Conservation (phyloP, 2,888 invertebrate species). For the Salticus scenicus region DNA sequence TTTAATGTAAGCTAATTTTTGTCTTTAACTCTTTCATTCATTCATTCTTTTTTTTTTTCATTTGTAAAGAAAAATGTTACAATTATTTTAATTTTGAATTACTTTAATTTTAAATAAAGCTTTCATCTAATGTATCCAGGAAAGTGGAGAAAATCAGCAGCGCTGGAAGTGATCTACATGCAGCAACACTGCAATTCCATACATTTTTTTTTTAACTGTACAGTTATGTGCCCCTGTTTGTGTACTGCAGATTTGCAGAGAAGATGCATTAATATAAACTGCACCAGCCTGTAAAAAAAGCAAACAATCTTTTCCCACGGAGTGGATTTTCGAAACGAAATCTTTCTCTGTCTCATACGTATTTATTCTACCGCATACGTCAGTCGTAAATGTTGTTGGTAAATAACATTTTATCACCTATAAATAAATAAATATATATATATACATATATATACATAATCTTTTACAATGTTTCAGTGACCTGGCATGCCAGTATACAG, state of each 20-base stretch:
- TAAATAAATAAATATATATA: slow-evolving; percentile 39
- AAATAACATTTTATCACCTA: slow-evolving; percentile 69
- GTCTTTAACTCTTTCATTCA: too few species aligned
- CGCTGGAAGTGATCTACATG: slow-evolving; percentile 18
- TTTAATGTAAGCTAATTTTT: too few species aligned
- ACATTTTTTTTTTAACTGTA: slow-evolving; percentile 52
- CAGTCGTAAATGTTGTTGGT: slow-evolving; percentile 68
- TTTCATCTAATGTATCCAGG: slow-evolving; percentile 19
- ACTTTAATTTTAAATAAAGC: slow-evolving; percentile 31
- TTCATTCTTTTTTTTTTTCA: too few species aligned
- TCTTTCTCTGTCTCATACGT: slow-evolving; percentile 68
- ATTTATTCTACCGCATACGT: slow-evolving; percentile 70
- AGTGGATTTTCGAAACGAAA: slow-evolving; percentile 55
- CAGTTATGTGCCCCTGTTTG: slow-evolving; percentile 56
- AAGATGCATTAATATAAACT: slow-evolving; percentile 44
- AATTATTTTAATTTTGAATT: too few species aligned
- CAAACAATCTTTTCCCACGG: slow-evolving; percentile 50
- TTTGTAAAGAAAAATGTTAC: too few species aligned
- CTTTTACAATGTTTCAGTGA: slow-evolving; percentile 69
- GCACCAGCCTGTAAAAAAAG: slow-evolving; percentile 39
- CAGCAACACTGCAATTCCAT: slow-evolving; percentile 41
- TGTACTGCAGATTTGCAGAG: slow-evolving; percentile 49
- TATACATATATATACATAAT: slow-evolving; percentile 67
- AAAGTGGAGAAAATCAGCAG: background rate
- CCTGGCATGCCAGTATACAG: slow-evolving; percentile 68